Conservation (phyloP, 2,797 vertebrate genomes). For the Nasua narica region DNA sequence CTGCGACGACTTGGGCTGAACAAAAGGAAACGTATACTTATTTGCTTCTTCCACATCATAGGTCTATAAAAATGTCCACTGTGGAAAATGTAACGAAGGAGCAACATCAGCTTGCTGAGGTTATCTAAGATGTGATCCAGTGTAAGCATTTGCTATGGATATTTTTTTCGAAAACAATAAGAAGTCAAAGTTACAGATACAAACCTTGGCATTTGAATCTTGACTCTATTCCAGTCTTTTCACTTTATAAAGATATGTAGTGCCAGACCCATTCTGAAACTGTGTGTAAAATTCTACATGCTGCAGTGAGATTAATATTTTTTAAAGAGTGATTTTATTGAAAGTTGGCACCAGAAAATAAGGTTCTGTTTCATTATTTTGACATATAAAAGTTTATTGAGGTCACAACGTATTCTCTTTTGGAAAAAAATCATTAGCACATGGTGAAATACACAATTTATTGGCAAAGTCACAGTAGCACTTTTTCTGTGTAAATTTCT, state of each 20-base stretch:
- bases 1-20: not conserved
- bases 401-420: conserved; percentile 76
- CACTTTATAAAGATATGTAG: conserved; percentile 75
- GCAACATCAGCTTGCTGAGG: not conserved
- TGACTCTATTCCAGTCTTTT: conserved; percentile 75
- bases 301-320: conserved; percentile 77
- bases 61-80: not conserved
- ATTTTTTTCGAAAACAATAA: conserved; percentile 35
- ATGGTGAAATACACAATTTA: conserved; percentile 78
- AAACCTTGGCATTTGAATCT: conserved; percentile 66
- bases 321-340: conserved; percentile 82
- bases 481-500: conserved; percentile 79
- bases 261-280: conserved; percentile 79
- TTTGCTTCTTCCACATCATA: conserved; percentile 26
- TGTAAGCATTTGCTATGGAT: not conserved
- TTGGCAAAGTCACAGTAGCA: conserved; percentile 81
- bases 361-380: conserved; percentile 83
- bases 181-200: conserved; percentile 71
- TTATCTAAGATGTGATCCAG: not conserved
- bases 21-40: not conserved
- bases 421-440: conserved; percentile 80
- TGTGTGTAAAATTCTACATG: conserved; percentile 80
- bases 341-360: conserved; percentile 84
- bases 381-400: conserved; percentile 81
- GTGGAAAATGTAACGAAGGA: not conserved